These are phyloP conservation scores for Yponomeuta sedellus DNA, from an alignment of 2,888 invertebrate species.

Conservation along the genomic window DNA sequence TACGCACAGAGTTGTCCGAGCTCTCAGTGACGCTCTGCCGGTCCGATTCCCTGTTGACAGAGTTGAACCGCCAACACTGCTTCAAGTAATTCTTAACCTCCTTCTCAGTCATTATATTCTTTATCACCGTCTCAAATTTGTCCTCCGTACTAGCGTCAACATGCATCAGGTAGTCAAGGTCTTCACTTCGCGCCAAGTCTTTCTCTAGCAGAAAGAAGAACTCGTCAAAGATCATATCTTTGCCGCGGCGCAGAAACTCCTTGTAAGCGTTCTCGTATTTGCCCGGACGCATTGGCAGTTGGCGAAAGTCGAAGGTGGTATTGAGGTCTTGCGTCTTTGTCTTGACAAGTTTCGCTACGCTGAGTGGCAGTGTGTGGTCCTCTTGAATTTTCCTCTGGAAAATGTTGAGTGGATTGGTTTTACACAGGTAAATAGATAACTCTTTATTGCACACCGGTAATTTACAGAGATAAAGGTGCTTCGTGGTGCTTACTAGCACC, in stretches of 20 bases:
- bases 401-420: not conserved
- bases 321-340: slow-evolving; percentile 50
- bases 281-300: slow-evolving; percentile 48
- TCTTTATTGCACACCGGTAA: no score
- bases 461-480: no score
- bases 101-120: slow-evolving; percentile 46
- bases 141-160: slow-evolving; percentile 60
- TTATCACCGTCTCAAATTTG: slow-evolving; percentile 54
- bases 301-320: slow-evolving; percentile 47
- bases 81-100: slow-evolving; percentile 60
- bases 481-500: no score
- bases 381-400: slow-evolving; percentile 55
- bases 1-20: slow-evolving; percentile 36
- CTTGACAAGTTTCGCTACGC: slow-evolving; percentile 40
- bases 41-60: slow-evolving; percentile 40
- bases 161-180: slow-evolving; percentile 50
- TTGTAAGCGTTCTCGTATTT: slow-evolving; percentile 56
- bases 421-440: no score
- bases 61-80: slow-evolving; percentile 63
- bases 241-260: slow-evolving; percentile 57
- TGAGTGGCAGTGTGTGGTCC: slow-evolving; percentile 50
- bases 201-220: slow-evolving; percentile 37
- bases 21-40: slow-evolving; percentile 28
- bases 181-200: slow-evolving; percentile 33
- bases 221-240: slow-evolving; percentile 56